These are phyloP conservation scores for Clupea harengus DNA, from an alignment of 2,113 vertebrate genomes.

Conservation along the genomic window DNA sequence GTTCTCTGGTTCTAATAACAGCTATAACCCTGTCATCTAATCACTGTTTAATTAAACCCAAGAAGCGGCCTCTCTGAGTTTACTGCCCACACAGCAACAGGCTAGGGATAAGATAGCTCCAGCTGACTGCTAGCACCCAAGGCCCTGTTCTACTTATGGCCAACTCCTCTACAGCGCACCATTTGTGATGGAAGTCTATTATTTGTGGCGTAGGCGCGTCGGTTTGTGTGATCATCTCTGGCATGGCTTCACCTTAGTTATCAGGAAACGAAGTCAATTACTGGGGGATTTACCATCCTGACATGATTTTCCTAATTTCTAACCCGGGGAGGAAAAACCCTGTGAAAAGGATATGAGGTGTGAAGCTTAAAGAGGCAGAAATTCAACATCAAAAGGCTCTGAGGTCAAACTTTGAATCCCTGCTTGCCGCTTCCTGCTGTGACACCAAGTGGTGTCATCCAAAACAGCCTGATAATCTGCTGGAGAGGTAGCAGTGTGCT, in stretches of 20 bases:
- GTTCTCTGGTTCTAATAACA: no score
- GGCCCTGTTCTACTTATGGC: not conserved
- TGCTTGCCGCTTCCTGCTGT: not conserved
- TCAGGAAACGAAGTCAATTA: not conserved
- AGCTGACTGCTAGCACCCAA: not conserved
- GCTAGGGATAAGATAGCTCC: not conserved
- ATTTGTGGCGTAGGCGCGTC: not conserved
- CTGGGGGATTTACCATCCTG: not conserved
- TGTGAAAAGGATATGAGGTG: not conserved
- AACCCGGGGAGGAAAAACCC: not conserved
- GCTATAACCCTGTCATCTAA: no score
- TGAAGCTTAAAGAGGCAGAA: not conserved
- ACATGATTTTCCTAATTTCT: not conserved
- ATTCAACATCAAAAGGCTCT: not conserved
- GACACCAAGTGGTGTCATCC: slow-evolving; percentile 7
- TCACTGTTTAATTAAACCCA: no score
- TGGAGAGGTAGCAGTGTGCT: not conserved
- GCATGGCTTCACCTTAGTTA: not conserved
- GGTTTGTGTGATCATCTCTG: not conserved
- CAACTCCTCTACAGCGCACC: not conserved
- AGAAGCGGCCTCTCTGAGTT: not conserved
- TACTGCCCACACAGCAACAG: not conserved
- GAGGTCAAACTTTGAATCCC: not conserved
- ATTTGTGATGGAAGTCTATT: not conserved
- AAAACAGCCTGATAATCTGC: not conserved